Conservation (phyloP, 2,888 invertebrate genomes). For the Horisme vitalbata region DNA sequence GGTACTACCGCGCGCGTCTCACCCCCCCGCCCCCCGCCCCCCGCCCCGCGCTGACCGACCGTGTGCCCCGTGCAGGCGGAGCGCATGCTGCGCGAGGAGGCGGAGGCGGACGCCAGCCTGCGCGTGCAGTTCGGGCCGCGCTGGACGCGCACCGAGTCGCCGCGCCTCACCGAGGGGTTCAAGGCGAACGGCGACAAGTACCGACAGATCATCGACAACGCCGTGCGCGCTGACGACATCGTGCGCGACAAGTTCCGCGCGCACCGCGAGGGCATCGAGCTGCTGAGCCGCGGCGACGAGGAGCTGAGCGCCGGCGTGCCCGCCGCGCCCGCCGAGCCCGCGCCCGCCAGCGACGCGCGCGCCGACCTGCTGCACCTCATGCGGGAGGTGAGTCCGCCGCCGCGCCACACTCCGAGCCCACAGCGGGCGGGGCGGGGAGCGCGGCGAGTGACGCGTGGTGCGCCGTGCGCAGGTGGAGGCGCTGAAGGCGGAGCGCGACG, state of each 20-base stretch:
- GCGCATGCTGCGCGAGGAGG: conserved; percentile 92
- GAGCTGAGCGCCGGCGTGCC: conserved; percentile 89
- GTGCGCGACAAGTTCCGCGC: conserved; percentile 93
- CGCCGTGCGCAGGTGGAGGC: conserved; percentile 87
- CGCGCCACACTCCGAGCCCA: no score
- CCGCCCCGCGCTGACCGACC: no score
- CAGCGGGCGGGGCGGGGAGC: no score
- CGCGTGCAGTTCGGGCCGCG: conserved; percentile 94
- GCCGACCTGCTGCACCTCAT: conserved; percentile 88
- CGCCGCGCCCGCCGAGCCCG: conserved; percentile 77
- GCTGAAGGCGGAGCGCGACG: conserved; percentile 93
- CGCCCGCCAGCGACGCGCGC: conserved; percentile 76
- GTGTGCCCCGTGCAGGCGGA: conserved; percentile 85
- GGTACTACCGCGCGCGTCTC: conserved; percentile 66
- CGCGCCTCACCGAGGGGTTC: conserved; percentile 94
- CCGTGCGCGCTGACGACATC: conserved; percentile 90
- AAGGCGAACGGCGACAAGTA: conserved; percentile 95
- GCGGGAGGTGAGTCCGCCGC: conserved; percentile 85
- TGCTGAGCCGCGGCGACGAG: conserved; percentile 89
- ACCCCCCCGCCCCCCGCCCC: no score
- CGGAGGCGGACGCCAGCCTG: conserved; percentile 93
- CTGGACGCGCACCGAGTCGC: conserved; percentile 96
- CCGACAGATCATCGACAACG: conserved; percentile 95
- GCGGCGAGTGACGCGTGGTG: neutral
- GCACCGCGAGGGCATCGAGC: conserved; percentile 89